A percentile compares a stretch with the other conserved stretches of the same genome.
phyloP scores from a whole-genome alignment of 2,888 invertebrate genomes.

The Torymus tubicola region DNA sequence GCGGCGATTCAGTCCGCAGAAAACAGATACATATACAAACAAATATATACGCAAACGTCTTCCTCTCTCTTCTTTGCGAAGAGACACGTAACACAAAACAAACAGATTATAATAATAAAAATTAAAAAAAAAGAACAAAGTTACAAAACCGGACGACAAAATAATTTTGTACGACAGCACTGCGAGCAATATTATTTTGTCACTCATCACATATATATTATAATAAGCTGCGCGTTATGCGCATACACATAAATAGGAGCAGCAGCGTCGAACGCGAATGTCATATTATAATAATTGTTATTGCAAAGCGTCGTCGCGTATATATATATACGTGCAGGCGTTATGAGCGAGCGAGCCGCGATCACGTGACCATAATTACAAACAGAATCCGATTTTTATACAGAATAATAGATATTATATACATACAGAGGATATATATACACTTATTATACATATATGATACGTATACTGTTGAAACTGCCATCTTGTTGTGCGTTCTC shows the following conservation, averaged over 20 bases:
- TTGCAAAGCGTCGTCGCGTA: neutral
- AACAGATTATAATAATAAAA: neutral
- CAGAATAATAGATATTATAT: neutral
- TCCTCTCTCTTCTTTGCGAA: constrained; percentile 39
- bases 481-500: constrained; percentile 55
- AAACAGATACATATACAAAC: constrained; percentile 10
- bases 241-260: too few species aligned
- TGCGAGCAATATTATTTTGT: constrained; percentile 30
- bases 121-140: constrained; percentile 2
- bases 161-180: constrained; percentile 33
- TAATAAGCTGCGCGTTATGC: too few species aligned
- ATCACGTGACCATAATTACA: neutral
- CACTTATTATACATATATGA: neutral
- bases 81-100: constrained; percentile 20
- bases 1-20: constrained; percentile 14
- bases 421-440: constrained; percentile 10
- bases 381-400: constrained; percentile 18
- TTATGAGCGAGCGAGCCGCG: constrained; percentile 20
- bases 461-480: constrained; percentile 41
- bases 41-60: constrained; percentile 44
- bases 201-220: neutral
- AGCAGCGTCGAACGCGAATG: constrained; percentile 31
- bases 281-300: constrained; percentile 28
- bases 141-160: constrained; percentile 2
- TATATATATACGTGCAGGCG: neutral